Percentiles rank a stretch among this genome's conserved stretches.
phyloP scores from a whole-genome alignment of 1,140 invertebrate species.

The Reticulitermes speratus region DNA sequence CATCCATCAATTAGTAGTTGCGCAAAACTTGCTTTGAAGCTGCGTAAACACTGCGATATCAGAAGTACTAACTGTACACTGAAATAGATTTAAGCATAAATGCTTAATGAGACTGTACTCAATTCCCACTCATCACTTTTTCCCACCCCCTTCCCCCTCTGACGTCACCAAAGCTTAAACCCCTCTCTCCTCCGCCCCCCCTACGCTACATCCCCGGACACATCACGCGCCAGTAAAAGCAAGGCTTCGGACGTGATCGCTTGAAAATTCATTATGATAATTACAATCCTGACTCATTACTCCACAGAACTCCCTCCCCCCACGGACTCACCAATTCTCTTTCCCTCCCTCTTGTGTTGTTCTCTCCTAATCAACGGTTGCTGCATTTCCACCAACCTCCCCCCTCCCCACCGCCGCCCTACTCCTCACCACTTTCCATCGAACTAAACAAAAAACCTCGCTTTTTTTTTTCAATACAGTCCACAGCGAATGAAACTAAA shows the following conservation, averaged over 20 bases:
- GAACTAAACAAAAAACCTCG: conserved; percentile 27
- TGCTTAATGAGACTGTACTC: conserved; percentile 18
- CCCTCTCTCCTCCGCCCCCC: background rate
- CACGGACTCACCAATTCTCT: background rate
- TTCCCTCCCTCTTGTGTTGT: conserved; percentile 3
- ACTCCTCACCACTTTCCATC: conserved; percentile 12
- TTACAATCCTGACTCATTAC: conserved; percentile 35
- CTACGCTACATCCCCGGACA: background rate
- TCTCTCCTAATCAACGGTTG: conserved; percentile 35
- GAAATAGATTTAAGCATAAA: conserved; percentile 19
- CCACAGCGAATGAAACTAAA: conserved; percentile 28
- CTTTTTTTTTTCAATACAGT: conserved; percentile 32
- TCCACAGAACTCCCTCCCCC: conserved; percentile 18
- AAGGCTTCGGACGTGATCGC: conserved; percentile 17
- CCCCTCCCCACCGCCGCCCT: background rate
- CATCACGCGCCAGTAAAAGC: background rate
- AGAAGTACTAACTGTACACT: background rate
- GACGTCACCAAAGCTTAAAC: background rate
- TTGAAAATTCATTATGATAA: conserved; percentile 35
- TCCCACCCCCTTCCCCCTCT: background rate
- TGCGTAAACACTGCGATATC: background rate
- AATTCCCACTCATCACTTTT: conserved; percentile 16
- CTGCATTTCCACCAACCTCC: conserved; percentile 23
- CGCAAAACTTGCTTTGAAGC: background rate
- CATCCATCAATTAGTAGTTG: background rate